Evolutionary conservation across 2,888 invertebrate species (phyloP), one percentile per base, ranked within the genome.

Genomic region (Oscheius sp.): DNA sequence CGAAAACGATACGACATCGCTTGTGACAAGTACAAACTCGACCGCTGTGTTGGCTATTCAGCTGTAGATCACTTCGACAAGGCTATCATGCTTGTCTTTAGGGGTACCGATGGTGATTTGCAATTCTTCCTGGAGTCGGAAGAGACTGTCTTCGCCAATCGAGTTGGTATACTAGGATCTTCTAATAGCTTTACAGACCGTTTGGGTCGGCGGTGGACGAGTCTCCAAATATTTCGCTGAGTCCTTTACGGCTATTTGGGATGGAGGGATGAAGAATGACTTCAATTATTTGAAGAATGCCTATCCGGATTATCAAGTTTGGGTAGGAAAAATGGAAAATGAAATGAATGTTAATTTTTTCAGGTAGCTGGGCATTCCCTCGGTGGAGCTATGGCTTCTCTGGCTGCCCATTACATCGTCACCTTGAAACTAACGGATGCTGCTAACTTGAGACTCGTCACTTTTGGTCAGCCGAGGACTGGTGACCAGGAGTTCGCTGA

Each of bases 391-490:
- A 74, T 81, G 75, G 80, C 81, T 12, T 68, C 77, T 8, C 61
- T 81, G 33, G 74, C 75, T 56, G 65, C 77, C 38, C 64, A 57
- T n/a, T 72, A 72, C 57, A 41, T 81, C 22, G 69, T 72, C n/a
- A 32, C 57, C 24, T 64, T 69, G 36, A 57, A 66, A 2, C 61
- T 74, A 9, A 68, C 67, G 22, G 62, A 59, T 9, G 54, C 73
- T 3, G 51, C 68, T 4, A 68, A 71, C n/a, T 57, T 81, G 44
- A 64, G 68, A 32, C 50, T 80, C 51, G 67, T 77, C 45, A 81
- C 82, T 9, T 82, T 81, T 67, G 82, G 81, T 1, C 77, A 82
- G 45, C 82, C 82, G 2, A 59, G 82, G 8, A 77, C 76, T 2
- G 82, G 82, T 2, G 79, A 81, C 61, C 59, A 70, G n/a, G 66